Conservation (phyloP, 2,797 vertebrate genomes). For the Hirundo rustica region DNA sequence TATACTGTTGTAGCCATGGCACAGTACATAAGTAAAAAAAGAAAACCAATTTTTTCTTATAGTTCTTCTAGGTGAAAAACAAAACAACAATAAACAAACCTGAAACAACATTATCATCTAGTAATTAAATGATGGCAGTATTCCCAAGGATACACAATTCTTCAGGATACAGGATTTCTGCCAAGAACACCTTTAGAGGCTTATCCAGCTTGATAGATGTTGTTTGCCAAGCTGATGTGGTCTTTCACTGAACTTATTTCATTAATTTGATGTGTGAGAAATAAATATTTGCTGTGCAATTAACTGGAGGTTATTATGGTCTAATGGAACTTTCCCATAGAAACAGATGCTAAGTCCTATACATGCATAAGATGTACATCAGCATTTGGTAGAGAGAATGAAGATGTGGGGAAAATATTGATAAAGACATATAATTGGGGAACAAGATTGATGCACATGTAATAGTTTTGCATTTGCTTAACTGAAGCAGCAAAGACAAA, state of each 20-base stretch:
- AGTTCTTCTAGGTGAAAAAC: not conserved
- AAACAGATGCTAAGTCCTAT: conserved; percentile 47
- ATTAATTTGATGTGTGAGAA: conserved; percentile 69
- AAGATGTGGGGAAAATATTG: not conserved
- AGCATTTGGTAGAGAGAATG: conserved; percentile 12
- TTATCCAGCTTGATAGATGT: conserved; percentile 14
- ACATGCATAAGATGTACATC: not conserved
- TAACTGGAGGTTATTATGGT: conserved; percentile 61
- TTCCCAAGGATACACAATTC: not conserved
- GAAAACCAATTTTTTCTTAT: not conserved
- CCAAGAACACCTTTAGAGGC: conserved; percentile 23
- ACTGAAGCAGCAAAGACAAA: not conserved
- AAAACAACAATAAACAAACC: not conserved
- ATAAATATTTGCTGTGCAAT: conserved; percentile 76
- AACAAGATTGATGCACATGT: not conserved
- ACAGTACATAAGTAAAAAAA: fast-evolving
- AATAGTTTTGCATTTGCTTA: conserved; percentile 20
- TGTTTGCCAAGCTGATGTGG: conserved; percentile 41
- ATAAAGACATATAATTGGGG: conserved; percentile 17
- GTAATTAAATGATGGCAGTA: not conserved
- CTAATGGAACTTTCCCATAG: conserved; percentile 30
- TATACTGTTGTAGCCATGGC: not conserved
- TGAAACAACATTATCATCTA: not conserved
- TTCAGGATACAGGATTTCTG: conserved; percentile 13
- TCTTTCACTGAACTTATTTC: conserved; percentile 56